Percentiles rank a stretch among this genome's conserved stretches.
These are phyloP conservation scores for Oreochromis spilurus DNA, from an alignment of 2,113 vertebrate species.

Conservation along the genomic window DNA sequence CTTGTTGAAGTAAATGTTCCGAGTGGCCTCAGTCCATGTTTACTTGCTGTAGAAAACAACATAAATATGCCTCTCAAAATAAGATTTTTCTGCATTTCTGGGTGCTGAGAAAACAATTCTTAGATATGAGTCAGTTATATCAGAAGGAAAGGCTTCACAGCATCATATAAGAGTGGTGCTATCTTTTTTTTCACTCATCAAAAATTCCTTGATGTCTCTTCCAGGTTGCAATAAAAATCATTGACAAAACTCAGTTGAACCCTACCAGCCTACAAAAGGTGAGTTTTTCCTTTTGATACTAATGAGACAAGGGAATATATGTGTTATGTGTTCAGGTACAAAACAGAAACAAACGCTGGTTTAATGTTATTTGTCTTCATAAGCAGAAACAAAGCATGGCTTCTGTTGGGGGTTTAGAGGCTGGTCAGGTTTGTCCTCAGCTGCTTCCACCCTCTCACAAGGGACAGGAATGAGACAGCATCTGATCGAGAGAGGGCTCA, in stretches of 20 bases:
- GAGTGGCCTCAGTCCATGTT: neutral
- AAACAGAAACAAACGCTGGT: neutral
- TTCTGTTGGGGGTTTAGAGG: neutral
- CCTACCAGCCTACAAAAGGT: conserved; percentile 80
- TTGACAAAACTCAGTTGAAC: conserved; percentile 80
- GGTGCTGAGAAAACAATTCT: neutral
- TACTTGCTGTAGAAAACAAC: neutral
- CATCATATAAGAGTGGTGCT: neutral
- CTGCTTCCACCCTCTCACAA: neutral
- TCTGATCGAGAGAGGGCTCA: conserved; percentile 18
- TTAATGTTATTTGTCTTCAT: neutral
- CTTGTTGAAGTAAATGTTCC: neutral
- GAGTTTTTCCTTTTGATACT: neutral
- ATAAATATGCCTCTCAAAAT: neutral
- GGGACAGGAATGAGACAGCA: conserved; percentile 10
- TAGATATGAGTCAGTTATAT: neutral
- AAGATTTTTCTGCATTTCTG: neutral
- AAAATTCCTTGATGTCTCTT: conserved; percentile 5
- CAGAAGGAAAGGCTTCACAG: neutral
- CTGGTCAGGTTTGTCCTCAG: conserved; percentile 25
- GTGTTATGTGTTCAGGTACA: neutral
- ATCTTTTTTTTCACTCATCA: neutral
- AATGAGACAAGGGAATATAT: neutral
- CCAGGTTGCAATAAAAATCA: conserved; percentile 80
- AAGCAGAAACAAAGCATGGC: neutral